Evolutionary conservation across 2,888 invertebrate genomes (phyloP), one percentile per base, ranked within the genome.

Genomic region (Leptura quadrifasciata): DNA sequence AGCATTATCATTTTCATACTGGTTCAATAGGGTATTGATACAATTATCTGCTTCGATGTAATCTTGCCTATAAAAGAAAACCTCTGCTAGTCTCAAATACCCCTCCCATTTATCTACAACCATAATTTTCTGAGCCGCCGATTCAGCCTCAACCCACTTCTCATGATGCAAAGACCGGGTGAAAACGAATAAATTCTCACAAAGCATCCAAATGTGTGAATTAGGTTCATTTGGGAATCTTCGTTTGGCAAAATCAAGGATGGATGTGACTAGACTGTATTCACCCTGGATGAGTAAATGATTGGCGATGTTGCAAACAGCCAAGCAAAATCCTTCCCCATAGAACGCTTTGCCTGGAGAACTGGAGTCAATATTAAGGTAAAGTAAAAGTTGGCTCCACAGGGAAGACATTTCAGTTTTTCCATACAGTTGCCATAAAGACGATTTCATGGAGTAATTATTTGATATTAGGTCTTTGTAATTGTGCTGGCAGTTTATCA

Each of bases 361-460:
- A 54, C 89, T 88, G 3, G 88, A 88, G 87, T 95, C 94, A 6
- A 94, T 93, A 86, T 96, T 95, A 20, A 95, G 91, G 82, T 95
- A 93, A 0, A 97, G 90, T 54, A 97, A 89, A 15, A 96, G 88
- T 88, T 97, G 97, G 67, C 95, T 93, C 87, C 93, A 94, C 47
- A 97, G 90, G 0, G 94, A 94, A 0, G 95, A 94, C 92, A 97
- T 94, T 88, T 96, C 95, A 0, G 94, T 93, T 88, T 96, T 95
- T 0, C 98, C 98, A 87, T 97, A 97, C 72, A 96, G 92, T 15
- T 94, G 92, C 97, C 97, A 97, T 10, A 98, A 90, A 0, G 96
- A 95, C 0, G 96, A 94, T 81, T 95, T 94, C 88, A 96, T 94
- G 0, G 95, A 94, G 82, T 95, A 92, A 21, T 95, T 95, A 79